Evolutionary conservation across 2,888 invertebrate species (phyloP).

Genomic region (Synergus japonicus): DNA sequence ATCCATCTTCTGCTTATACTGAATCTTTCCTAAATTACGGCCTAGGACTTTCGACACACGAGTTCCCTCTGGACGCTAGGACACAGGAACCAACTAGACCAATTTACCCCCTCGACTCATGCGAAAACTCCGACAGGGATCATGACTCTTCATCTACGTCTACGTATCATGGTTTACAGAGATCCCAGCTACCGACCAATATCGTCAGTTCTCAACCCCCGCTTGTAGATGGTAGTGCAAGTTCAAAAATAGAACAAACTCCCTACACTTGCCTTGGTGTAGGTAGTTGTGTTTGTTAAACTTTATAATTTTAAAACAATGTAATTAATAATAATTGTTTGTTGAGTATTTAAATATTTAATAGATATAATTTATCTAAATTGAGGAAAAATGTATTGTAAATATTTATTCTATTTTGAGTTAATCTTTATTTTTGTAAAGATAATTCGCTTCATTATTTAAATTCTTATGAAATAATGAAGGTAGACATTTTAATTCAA

Average conservation of each 20-base stretch:
- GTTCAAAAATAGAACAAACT: slow-evolving; percentile 71
- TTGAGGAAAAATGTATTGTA: not conserved
- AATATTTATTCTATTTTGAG: not conserved
- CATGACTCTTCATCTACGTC: slow-evolving; percentile 25
- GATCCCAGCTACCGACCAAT: slow-evolving; percentile 60
- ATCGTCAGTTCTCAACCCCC: slow-evolving; percentile 58
- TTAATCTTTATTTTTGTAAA: not conserved
- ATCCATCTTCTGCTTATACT: slow-evolving; percentile 63
- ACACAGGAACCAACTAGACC: slow-evolving; percentile 61
- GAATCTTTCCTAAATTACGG: slow-evolving; percentile 73
- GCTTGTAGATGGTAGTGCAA: slow-evolving; percentile 62
- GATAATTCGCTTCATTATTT: not conserved
- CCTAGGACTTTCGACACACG: slow-evolving; percentile 66
- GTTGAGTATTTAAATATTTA: slow-evolving; percentile 1
- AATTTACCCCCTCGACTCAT: slow-evolving; percentile 41
- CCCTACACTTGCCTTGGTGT: slow-evolving; percentile 71
- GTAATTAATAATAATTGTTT: slow-evolving; percentile 21
- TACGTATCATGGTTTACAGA: slow-evolving; percentile 57
- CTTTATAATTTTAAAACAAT: not conserved
- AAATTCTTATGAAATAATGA: not conserved
- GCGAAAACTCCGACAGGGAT: slow-evolving; percentile 59
- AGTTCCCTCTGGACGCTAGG: slow-evolving; percentile 63
- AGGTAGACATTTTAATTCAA: not conserved
- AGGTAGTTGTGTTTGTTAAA: slow-evolving; percentile 73
- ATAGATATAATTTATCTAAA: not conserved